A percentile compares a stretch with the other conserved stretches of the same genome.
Evolutionary conservation across 2,797 vertebrate species (phyloP).

Genomic region (Salarias fasciatus): DNA sequence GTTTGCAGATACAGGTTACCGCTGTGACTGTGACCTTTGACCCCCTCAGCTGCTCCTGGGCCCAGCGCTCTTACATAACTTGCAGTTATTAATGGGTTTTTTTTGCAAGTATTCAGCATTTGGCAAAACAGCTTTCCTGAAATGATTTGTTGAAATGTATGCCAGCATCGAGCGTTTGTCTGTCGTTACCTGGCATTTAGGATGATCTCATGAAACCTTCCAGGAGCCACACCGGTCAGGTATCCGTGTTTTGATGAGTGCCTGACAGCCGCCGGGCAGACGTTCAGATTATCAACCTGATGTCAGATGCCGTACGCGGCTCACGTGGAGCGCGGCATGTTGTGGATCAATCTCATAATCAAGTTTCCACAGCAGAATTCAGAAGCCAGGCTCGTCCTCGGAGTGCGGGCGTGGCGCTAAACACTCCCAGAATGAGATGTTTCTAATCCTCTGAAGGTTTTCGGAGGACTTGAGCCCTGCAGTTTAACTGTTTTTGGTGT

Average conservation of each 20-base stretch:
- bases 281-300: conserved; percentile 60
- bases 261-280: conserved; percentile 49
- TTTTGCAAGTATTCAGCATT: neutral
- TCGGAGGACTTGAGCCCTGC: conserved; percentile 35
- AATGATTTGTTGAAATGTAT: neutral
- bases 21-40: too few relatives aligned
- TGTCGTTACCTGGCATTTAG: conserved; percentile 6
- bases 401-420: conserved; percentile 4
- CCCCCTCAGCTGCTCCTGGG: too few relatives aligned
- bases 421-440: conserved; percentile 22
- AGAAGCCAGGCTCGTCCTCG: conserved; percentile 29
- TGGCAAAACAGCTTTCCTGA: neutral
- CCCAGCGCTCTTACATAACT: too few relatives aligned
- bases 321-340: conserved; percentile 47
- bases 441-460: conserved; percentile 40
- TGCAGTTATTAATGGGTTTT: too few relatives aligned
- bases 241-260: conserved; percentile 50
- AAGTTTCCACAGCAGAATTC: conserved; percentile 38
- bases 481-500: conserved; percentile 43
- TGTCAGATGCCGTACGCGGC: conserved; percentile 56
- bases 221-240: conserved; percentile 41
- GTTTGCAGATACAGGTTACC: too few relatives aligned
- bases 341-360: conserved; percentile 52
- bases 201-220: conserved; percentile 19
- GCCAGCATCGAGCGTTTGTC: conserved; percentile 12